phyloP scores from a whole-genome alignment of 2,888 invertebrate species.

The Ellobium chinense region DNA sequence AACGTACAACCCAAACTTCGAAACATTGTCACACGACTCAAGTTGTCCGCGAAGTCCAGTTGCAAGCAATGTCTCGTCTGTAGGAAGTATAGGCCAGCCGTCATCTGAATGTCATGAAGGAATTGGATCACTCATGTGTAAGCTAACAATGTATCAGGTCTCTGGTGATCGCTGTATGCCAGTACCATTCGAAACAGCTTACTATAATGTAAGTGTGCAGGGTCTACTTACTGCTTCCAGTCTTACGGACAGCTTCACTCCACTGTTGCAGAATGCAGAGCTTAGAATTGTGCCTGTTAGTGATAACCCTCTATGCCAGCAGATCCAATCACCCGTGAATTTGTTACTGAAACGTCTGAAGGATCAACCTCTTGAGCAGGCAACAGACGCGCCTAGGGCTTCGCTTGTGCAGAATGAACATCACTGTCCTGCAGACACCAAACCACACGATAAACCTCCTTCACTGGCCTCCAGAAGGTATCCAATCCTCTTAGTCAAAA shows the following conservation, averaged over 20 bases:
- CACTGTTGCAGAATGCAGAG: neutral
- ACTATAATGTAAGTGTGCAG: constrained; percentile 1
- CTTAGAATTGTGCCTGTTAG: neutral
- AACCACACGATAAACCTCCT: neutral
- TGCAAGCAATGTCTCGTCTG: neutral
- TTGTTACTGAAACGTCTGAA: neutral
- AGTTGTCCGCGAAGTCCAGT: neutral
- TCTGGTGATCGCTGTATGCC: neutral
- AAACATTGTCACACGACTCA: neutral
- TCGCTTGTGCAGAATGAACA: neutral
- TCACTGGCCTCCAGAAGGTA: neutral
- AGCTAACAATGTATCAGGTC: constrained; percentile 6
- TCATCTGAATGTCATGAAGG: neutral
- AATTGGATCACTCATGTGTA: constrained; percentile 7
- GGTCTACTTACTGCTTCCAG: neutral
- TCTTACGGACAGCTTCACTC: neutral
- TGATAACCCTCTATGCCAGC: neutral
- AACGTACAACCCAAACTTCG: neutral
- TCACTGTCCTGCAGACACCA: neutral
- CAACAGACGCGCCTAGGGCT: neutral
- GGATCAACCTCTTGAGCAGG: neutral
- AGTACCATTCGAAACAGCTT: neutral
- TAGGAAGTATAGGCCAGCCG: neutral
- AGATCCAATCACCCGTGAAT: neutral
- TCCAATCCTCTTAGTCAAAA: constrained; percentile 12